Evolutionary conservation across 2,113 vertebrate genomes (phyloP), one percentile per base, ranked within the genome.

Genomic region (Kryptolebias marmoratus): DNA sequence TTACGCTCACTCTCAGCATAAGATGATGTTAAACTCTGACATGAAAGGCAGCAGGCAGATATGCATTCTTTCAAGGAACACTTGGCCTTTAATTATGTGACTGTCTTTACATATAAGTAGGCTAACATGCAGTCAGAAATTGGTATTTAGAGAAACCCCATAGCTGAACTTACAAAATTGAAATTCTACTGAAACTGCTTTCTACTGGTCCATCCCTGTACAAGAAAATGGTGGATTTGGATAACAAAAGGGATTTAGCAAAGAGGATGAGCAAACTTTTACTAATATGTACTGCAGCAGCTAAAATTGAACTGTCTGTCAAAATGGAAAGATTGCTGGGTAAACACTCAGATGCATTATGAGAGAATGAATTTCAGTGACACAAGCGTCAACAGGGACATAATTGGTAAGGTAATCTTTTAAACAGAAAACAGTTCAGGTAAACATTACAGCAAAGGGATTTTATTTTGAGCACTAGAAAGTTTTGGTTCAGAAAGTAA

Each of bases 221-320:
- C 64, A 44, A 68, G 47, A 49, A 81, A 79, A 71, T 60, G 36
- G 50, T 68, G 76, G 62, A 68, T 80, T 77, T 58, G 64, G 57
- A 68, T 47, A 44, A 60, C 56, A 65, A 32, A 73, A 30, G 15
- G 60, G 62, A 68, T 71, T 79, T 31, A 73, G 45, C 39, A 54
- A 44, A 67, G 50, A 52, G 47, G 68, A 54, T 54, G 54, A 78
- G n/a, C 47, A 64, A 73, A 49, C 15, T 6, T 31, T 32, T 0
- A 5, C 55, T 60, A 32, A 44, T 18, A 30, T 53, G 47, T 15
- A 0, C 30, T 11, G 48, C 12, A 28, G 39, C 52, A 58, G 52
- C 54, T 66, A 31, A 12, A 68, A 55, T 42, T 11, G 61, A 60
- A 62, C 64, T 39, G 65, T 66, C 77, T 32, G 11, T 73, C 72